Percentiles rank a stretch among this genome's conserved stretches.
Conservation (phyloP, 2,113 vertebrate species). For the Pedionomus torquatus region DNA sequence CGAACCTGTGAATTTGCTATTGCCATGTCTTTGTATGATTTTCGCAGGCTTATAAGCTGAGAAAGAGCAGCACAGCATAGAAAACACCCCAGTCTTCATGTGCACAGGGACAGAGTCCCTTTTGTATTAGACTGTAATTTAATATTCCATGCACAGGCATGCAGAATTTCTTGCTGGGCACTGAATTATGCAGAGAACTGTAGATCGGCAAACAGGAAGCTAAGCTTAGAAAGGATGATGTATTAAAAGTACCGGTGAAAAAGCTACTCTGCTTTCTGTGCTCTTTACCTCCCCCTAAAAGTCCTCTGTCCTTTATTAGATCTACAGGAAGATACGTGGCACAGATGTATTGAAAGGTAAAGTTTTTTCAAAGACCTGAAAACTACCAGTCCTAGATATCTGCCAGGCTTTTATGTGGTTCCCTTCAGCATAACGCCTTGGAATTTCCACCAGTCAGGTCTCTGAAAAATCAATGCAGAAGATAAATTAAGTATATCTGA, state of each 20-base stretch:
- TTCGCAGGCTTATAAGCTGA: constrained; percentile 18
- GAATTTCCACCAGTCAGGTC: constrained; percentile 5
- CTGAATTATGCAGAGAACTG: constrained; percentile 59
- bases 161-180: constrained; percentile 63
- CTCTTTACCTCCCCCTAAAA: constrained; percentile 30
- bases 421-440: constrained; percentile 12
- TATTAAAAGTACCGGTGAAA: constrained; percentile 35
- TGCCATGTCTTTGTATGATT: constrained; percentile 55
- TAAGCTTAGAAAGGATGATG: constrained; percentile 45
- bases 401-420: constrained; percentile 32
- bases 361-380: constrained; percentile 49
- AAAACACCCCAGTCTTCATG: neutral
- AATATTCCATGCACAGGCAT: constrained; percentile 57
- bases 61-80: constrained; percentile 28
- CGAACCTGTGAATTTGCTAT: constrained; percentile 33
- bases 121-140: constrained; percentile 51
- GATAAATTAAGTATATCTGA: constrained; percentile 28
- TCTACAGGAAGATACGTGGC: constrained; percentile 11
- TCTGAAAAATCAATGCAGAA: constrained; percentile 38
- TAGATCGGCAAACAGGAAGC: constrained; percentile 60
- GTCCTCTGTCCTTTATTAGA: constrained; percentile 41
- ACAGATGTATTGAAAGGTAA: constrained; percentile 36
- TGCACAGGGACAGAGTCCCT: neutral
- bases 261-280: constrained; percentile 37
- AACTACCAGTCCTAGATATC: neutral